phyloP scores from a whole-genome alignment of 2,888 invertebrate genomes.

The Synanthedon myopaeformis region DNA sequence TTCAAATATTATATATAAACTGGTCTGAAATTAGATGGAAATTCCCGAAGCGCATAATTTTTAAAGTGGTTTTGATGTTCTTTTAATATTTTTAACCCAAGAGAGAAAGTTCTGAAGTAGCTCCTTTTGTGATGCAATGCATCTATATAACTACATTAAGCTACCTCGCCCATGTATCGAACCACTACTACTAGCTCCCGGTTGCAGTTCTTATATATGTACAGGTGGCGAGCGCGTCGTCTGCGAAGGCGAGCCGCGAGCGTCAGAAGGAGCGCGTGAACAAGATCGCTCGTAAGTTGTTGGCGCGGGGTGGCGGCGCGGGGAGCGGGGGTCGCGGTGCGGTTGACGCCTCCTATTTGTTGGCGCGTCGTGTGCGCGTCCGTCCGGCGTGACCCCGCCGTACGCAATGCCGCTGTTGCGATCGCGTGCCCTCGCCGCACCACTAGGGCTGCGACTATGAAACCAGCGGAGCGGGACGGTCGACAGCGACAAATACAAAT shows the following conservation, averaged over 20 bases:
- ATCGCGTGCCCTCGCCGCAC: neutral
- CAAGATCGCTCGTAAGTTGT: slow-evolving; percentile 44
- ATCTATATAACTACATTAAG: too few relatives aligned
- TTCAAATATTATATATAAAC: too few relatives aligned
- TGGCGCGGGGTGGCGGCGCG: slow-evolving; percentile 30
- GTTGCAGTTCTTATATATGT: too few relatives aligned
- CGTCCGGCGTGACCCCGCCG: slow-evolving; percentile 1
- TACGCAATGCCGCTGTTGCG: neutral
- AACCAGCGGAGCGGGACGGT: neutral
- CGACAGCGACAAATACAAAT: neutral
- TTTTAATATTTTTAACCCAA: too few relatives aligned
- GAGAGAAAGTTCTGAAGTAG: too few relatives aligned
- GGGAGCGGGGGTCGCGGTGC: slow-evolving; percentile 28
- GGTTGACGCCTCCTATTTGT: slow-evolving; percentile 50
- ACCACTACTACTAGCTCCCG: too few relatives aligned
- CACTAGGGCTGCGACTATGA: neutral
- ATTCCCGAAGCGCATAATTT: too few relatives aligned
- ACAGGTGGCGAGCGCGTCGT: slow-evolving; percentile 1
- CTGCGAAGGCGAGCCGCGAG: slow-evolving; percentile 10
- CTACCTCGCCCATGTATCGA: too few relatives aligned
- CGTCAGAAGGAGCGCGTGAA: slow-evolving; percentile 49
- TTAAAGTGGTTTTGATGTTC: too few relatives aligned
- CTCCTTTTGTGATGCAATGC: too few relatives aligned
- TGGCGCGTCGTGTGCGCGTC: slow-evolving; percentile 24
- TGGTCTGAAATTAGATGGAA: too few relatives aligned